Base-by-base conservation (phyloP, 2,797 vertebrate genomes). In the Hyperoplus immaculatus region DNA sequence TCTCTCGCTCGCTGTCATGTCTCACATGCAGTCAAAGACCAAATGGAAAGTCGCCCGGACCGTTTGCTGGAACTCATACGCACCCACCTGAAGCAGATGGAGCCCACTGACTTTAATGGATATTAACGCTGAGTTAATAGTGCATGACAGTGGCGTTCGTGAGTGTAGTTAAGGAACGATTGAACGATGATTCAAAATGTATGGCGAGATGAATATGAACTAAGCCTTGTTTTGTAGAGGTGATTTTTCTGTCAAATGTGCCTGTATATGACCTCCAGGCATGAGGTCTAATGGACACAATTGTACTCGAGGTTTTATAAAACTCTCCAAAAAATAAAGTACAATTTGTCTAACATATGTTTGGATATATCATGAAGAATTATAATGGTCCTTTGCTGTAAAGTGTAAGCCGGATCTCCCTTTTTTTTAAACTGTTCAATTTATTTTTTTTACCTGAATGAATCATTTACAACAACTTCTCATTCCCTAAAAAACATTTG, bases 401-500 rank as follows among this genome's bases (percentile, higher is more conserved):
- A 64, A 47, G 36, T 51, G 13, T 18, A 46, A 59, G 58, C 39
- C 0, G 4, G 73, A 4, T 38, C 29, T 51, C 29, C 41, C 54
- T 29, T 29, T 29, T 29, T 29, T 29, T 29, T 29, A 29, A 10
- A 0, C 53, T 63, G 29, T 58, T 72, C 0, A 45, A 21, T 16
- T 5, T 1, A 21, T 29, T 29, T 29, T 29, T 56, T 68, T 82
- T 45, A 74, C 80, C 69, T 18, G 29, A 73, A 82, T 86, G 9
- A 85, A 87, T 87, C 64, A 87, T 89, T 88, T 57, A 81, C 42
- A 79, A 81, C 65, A 79, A 81, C 65, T 38, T 81, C 55, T 79
- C 69, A 72, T 69, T 83, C 72, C 53, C 69, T 61, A 63, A 87
- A 63, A 87, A 75, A 80, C 59, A 77, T 78, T 81, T 72, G 69